Conservation (phyloP, 2,797 vertebrate species). For the Anomalospiza imberbis region DNA sequence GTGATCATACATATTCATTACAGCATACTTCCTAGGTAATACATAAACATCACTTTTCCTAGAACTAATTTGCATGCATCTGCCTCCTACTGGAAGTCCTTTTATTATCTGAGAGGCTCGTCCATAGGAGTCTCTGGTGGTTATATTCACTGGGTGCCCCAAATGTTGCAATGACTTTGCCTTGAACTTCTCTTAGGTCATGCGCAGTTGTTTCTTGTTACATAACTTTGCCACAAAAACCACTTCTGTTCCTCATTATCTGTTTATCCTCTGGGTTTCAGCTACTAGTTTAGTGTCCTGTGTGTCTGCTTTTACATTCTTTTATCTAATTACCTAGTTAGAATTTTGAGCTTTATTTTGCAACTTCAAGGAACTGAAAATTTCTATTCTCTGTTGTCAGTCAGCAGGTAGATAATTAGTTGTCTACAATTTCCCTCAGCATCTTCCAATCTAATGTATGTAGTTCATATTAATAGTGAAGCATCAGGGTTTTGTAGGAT, state of each 20-base stretch:
- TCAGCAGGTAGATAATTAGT: background rate
- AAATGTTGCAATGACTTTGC: background rate
- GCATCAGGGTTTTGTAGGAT: background rate
- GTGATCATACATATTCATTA: background rate
- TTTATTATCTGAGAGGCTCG: background rate
- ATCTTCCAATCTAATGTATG: background rate
- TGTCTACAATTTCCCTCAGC: background rate
- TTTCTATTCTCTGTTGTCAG: background rate
- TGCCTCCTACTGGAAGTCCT: background rate
- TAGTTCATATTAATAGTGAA: background rate
- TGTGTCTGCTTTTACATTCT: background rate
- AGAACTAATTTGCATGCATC: background rate
- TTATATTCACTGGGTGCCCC: fast-evolving
- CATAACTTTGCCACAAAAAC: background rate
- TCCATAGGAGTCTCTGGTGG: background rate
- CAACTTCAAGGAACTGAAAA: background rate
- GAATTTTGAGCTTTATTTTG: background rate
- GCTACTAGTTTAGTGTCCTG: background rate
- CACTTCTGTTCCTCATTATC: background rate
- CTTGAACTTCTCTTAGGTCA: background rate
- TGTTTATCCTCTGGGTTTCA: background rate
- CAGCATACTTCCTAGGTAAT: background rate
- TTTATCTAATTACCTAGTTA: background rate
- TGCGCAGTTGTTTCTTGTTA: background rate
- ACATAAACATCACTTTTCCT: background rate